These are phyloP conservation scores for Pissodes strobi DNA, from an alignment of 1,140 invertebrate species.

Conservation along the genomic window DNA sequence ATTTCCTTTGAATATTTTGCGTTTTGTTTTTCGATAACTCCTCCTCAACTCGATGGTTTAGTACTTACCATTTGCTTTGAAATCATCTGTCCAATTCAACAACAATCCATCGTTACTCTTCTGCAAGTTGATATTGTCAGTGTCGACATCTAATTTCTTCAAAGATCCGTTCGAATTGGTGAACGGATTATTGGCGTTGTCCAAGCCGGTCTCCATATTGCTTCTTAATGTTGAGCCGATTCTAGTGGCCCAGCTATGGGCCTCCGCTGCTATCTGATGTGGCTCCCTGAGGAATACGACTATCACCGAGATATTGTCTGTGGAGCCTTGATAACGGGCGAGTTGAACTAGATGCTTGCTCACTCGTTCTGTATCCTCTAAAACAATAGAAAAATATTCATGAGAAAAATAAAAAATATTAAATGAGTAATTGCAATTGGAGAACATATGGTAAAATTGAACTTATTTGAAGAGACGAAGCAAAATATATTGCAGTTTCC, in stretches of 20 bases:
- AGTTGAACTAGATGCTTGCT: constrained; percentile 71
- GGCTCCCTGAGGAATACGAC: constrained; percentile 83
- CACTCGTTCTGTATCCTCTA: constrained; percentile 68
- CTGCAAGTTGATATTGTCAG: constrained; percentile 39
- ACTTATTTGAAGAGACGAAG: not conserved
- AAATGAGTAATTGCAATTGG: not conserved
- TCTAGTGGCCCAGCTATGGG: constrained; percentile 46
- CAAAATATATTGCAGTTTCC: too few species aligned
- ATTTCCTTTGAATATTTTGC: too few species aligned
- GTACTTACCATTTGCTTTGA: constrained; percentile 44
- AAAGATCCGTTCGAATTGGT: constrained; percentile 48
- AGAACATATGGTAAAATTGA: too few species aligned
- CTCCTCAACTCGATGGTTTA: too few species aligned
- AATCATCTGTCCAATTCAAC: constrained; percentile 46
- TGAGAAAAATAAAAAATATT: not conserved
- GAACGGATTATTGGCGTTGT: constrained; percentile 54
- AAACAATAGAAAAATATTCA: constrained; percentile 37
- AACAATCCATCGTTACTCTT: constrained; percentile 40
- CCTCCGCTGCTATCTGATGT: constrained; percentile 63
- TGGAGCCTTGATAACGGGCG: constrained; percentile 76
- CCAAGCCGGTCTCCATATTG: constrained; percentile 50
- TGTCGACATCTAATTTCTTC: constrained; percentile 24
- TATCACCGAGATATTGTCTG: constrained; percentile 87
- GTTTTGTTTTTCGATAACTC: too few species aligned
- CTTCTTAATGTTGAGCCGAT: constrained; percentile 35